These are phyloP conservation scores for Beris chalybata DNA, from an alignment of 2,888 invertebrate species.

Conservation along the genomic window DNA sequence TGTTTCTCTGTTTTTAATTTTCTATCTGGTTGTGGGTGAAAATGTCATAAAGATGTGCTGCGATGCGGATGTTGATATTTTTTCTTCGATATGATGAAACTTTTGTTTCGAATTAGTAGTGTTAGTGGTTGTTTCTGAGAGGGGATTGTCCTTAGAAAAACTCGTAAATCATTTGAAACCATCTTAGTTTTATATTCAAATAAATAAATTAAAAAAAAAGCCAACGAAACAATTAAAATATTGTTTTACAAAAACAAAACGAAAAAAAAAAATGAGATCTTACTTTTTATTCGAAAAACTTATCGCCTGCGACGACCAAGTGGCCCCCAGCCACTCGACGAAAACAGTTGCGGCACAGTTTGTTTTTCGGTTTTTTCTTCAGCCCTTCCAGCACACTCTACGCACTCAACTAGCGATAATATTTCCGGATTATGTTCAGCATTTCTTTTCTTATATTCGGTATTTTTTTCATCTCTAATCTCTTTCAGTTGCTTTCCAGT, in stretches of 20 bases:
- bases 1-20: no score
- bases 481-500: conserved; percentile 37
- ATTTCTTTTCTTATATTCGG: conserved; percentile 19
- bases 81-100: no score
- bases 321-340: conserved; percentile 61
- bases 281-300: background rate
- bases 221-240: background rate
- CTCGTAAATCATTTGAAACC: background rate
- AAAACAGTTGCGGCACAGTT: conserved; percentile 59
- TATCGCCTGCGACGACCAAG: conserved; percentile 45
- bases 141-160: no score
- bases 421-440: conserved; percentile 15
- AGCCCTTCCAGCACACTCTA: conserved; percentile 7
- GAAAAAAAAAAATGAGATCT: conserved; percentile 29
- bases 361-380: conserved; percentile 46
- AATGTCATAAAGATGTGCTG: no score
- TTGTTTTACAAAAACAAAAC: conserved; percentile 1
- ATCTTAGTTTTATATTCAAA: conserved; percentile 9
- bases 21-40: no score
- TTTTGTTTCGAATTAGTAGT: no score
- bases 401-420: conserved; percentile 16
- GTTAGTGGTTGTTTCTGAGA: no score
- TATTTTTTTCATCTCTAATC: conserved; percentile 24
- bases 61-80: no score
- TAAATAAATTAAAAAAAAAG: conserved; percentile 21